phyloP scores from a whole-genome alignment of 2,113 vertebrate species.

The Picathartes gymnocephalus region DNA sequence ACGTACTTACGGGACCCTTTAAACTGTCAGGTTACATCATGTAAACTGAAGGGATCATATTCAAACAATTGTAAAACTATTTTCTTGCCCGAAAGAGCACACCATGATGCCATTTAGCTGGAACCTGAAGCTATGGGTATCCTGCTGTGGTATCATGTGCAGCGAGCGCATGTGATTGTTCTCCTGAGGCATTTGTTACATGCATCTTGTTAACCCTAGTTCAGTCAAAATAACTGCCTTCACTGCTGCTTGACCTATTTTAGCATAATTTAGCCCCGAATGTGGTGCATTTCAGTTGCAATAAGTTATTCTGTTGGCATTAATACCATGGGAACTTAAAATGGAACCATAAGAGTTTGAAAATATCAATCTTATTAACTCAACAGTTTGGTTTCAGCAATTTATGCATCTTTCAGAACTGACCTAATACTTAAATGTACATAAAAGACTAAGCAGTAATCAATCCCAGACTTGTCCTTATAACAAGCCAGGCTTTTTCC shows the following conservation, averaged over 20 bases:
- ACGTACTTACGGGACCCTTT: conserved; percentile 40
- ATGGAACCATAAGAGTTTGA: background rate
- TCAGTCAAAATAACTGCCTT: conserved; percentile 61
- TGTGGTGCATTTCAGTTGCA: background rate
- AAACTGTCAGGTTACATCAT: conserved; percentile 62
- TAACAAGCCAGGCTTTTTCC: background rate
- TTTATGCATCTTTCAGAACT: conserved; percentile 12
- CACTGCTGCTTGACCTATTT: conserved; percentile 69
- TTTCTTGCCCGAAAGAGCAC: conserved; percentile 71
- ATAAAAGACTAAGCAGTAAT: conserved; percentile 7
- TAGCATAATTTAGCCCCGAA: conserved; percentile 50
- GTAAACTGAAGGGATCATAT: conserved; percentile 48
- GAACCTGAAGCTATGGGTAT: conserved; percentile 69
- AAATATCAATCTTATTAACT: conserved; percentile 43
- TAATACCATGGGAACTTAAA: conserved; percentile 27
- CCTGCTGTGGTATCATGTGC: conserved; percentile 69
- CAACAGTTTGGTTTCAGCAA: conserved; percentile 37
- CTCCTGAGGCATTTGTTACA: conserved; percentile 67
- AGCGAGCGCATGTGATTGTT: conserved; percentile 51
- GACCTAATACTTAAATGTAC: conserved; percentile 3
- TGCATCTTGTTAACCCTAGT: conserved; percentile 70
- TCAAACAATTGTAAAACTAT: conserved; percentile 60
- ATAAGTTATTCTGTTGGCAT: conserved; percentile 21
- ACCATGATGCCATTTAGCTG: conserved; percentile 69
- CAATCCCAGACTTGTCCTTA: background rate